These are phyloP conservation scores for Luehdorfia chinensis DNA, from an alignment of 1,140 invertebrate genomes.

Conservation along the genomic window DNA sequence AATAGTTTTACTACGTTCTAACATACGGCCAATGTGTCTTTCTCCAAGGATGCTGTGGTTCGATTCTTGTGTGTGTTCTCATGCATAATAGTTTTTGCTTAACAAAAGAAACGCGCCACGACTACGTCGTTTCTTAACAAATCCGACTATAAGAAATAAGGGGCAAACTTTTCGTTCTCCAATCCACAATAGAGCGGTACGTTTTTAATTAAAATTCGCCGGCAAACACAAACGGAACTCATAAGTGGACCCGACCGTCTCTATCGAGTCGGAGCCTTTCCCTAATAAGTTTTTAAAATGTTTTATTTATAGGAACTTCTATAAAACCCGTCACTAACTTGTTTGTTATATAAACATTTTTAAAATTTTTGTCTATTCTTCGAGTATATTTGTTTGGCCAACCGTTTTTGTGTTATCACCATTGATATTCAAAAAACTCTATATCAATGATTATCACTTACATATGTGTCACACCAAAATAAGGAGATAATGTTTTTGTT, in stretches of 20 bases:
- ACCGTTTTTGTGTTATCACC: no score
- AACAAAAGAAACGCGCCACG: conserved; percentile 32
- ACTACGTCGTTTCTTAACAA: conserved; percentile 18
- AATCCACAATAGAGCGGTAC: conserved; percentile 12
- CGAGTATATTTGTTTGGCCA: no score
- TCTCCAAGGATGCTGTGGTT: conserved; percentile 22
- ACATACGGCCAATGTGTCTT: conserved; percentile 15
- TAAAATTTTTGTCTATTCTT: no score
- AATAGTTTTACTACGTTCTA: conserved; percentile 29
- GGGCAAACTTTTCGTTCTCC: conserved; percentile 8
- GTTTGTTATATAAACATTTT: no score
- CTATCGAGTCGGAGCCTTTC: conserved; percentile 5
- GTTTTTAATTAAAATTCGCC: conserved; percentile 18
- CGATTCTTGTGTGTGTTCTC: conserved; percentile 24
- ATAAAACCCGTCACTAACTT: conserved; percentile 12
- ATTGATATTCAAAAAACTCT: no score
- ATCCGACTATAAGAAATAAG: conserved; percentile 18
- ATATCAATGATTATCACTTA: no score
- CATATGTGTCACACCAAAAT: no score
- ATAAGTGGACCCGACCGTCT: conserved; percentile 8
- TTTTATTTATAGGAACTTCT: conserved; percentile 13
- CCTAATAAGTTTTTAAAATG: conserved; percentile 13
- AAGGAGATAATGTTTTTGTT: no score
- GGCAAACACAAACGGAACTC: conserved; percentile 11
- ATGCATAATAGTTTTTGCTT: conserved; percentile 35